These are phyloP conservation scores for Coleophora deauratella DNA, from an alignment of 2,888 invertebrate species.

Conservation along the genomic window DNA sequence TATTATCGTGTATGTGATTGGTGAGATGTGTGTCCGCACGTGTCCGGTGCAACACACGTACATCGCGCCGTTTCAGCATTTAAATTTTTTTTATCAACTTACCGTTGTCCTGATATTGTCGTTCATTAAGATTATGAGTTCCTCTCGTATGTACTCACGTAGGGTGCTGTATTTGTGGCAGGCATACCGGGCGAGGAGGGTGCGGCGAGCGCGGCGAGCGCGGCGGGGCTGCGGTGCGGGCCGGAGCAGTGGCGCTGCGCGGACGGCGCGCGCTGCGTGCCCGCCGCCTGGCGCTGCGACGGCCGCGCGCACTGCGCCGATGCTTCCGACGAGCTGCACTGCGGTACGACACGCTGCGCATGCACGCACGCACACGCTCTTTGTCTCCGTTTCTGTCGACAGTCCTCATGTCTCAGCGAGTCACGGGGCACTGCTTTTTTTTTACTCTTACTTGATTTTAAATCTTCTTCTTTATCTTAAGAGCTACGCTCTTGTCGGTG, in stretches of 20 bases:
- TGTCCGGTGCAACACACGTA: too few relatives aligned
- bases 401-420: background rate
- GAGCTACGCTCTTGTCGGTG: too few relatives aligned
- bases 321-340: constrained; percentile 76
- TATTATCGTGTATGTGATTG: too few relatives aligned
- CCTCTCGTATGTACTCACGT: too few relatives aligned
- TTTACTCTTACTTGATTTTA: too few relatives aligned
- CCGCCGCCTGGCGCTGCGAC: constrained; percentile 77
- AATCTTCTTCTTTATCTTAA: too few relatives aligned
- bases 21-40: too few relatives aligned
- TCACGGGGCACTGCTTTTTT: too few relatives aligned
- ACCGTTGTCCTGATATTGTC: too few relatives aligned
- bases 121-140: too few relatives aligned
- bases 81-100: too few relatives aligned
- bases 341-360: constrained; percentile 63
- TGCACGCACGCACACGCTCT: background rate
- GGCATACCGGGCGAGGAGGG: background rate
- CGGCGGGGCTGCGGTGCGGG: constrained; percentile 28
- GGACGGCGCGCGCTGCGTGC: constrained; percentile 76
- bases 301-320: constrained; percentile 76
- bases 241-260: constrained; percentile 71
- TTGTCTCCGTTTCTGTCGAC: background rate
- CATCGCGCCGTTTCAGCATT: too few relatives aligned
- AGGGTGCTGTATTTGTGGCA: background rate
- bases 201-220: background rate